phyloP scores from a whole-genome alignment of 1,140 invertebrate genomes.

The Nebria ingens region DNA sequence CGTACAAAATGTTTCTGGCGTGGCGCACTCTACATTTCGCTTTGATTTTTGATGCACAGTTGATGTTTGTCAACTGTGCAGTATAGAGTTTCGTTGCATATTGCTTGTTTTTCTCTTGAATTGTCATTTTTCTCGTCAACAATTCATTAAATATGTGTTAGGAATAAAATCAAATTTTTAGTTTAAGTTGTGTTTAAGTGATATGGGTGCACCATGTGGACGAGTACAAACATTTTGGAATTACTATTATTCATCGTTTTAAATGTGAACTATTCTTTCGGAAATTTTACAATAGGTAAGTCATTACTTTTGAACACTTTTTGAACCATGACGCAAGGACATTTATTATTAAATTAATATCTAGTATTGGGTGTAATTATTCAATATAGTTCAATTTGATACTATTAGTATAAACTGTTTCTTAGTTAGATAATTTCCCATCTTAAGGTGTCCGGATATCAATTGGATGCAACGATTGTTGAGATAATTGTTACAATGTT shows the following conservation, averaged over 20 bases:
- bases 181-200: neutral
- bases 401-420: too few species aligned
- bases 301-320: too few species aligned
- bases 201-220: neutral
- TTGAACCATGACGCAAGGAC: too few species aligned
- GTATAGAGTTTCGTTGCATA: neutral
- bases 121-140: neutral
- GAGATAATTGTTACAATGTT: too few species aligned
- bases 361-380: neutral
- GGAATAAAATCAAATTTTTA: neutral
- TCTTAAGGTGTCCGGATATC: too few species aligned
- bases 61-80: neutral
- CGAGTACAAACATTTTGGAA: neutral
- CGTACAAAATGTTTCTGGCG: neutral
- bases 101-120: neutral
- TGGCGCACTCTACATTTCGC: neutral
- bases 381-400: too few species aligned
- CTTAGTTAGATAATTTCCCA: too few species aligned
- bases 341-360: neutral
- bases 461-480: too few species aligned
- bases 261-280: neutral
- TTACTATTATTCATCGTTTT: neutral
- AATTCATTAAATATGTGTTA: neutral
- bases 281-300: neutral
- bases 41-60: neutral